Conservation (phyloP, 1,140 invertebrate species). For the Platorchestia sp. region DNA sequence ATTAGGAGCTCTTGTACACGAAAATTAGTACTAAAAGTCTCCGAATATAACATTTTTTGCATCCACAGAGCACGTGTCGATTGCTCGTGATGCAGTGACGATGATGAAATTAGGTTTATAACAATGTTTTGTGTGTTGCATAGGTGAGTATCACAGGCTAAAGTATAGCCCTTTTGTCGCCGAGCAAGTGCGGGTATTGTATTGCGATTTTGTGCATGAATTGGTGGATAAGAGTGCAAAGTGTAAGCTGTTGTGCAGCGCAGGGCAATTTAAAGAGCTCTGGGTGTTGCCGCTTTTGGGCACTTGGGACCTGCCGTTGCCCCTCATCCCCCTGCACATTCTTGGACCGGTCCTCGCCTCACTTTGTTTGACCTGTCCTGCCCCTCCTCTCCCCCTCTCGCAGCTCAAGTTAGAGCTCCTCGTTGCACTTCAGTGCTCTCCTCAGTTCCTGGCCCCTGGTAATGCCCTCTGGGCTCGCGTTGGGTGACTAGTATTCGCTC, state of each 20-base stretch:
- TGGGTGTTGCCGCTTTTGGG: conserved; percentile 28
- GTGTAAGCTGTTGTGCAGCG: background rate
- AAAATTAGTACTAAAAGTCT: too few species aligned
- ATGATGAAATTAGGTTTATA: background rate
- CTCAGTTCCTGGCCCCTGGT: background rate
- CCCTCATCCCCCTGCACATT: background rate
- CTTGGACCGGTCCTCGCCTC: conserved; percentile 17
- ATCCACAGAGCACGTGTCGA: too few species aligned
- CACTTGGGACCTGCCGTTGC: background rate
- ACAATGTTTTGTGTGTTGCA: background rate
- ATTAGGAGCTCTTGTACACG: background rate
- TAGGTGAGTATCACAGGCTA: background rate
- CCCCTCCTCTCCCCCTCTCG: background rate
- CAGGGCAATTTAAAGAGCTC: conserved; percentile 14
- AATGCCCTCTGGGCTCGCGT: background rate
- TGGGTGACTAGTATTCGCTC: background rate
- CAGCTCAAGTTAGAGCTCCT: background rate
- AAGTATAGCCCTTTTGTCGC: background rate
- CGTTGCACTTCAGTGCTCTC: background rate
- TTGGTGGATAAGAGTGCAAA: background rate
- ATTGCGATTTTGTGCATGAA: background rate
- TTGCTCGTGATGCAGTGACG: background rate
- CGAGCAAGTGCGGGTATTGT: background rate
- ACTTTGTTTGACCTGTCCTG: background rate
- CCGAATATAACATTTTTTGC: too few species aligned